Base-by-base conservation (phyloP, 2,797 vertebrate genomes). In the Chelonia mydas region DNA sequence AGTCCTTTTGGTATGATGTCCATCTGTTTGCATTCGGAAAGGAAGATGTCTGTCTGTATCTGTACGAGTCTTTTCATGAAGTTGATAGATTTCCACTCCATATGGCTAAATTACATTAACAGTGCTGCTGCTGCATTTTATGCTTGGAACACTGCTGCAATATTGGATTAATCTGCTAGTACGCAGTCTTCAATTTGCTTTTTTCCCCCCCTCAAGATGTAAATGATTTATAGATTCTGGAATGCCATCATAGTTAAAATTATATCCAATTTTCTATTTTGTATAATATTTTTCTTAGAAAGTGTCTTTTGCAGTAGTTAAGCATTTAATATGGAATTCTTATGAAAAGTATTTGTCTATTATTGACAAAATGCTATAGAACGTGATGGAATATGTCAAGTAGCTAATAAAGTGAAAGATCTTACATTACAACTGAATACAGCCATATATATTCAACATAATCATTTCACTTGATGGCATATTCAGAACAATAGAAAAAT, bases 401-500 rank as follows among this genome's bases (percentile, higher is more conserved):
- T 41, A 41, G 41, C 41, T 41, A 41, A 41, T 41, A 41, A 41
- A 41, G 41, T 41, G 41, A 41, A 41, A 41, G 41, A 41, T 41
- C 41, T 41, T 41, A 41, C 41, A 41, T 41, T 41, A n/a, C n/a
- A n/a, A n/a, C n/a, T n/a, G n/a, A n/a, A n/a, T n/a, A n/a, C n/a
- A n/a, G n/a, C n/a, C n/a, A n/a, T n/a, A n/a, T n/a, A n/a, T n/a
- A n/a, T n/a, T n/a, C n/a, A n/a, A n/a, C n/a, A n/a, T n/a, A n/a
- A n/a, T 92, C 86, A 92, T 89, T 96, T 96, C 93, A 88, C 68
- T 25, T 81, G 78, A 41, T 16, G 23, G 41, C 53, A 0, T 51
- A 49, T 92, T 93, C 79, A 80, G 65, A 92, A 77, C 83, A 31
- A 68, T 76, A 54, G 79, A 92, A 86, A 85, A 86, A 84, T 61